Conservation (phyloP, 2,888 invertebrate genomes). For the Lithophane socia region DNA sequence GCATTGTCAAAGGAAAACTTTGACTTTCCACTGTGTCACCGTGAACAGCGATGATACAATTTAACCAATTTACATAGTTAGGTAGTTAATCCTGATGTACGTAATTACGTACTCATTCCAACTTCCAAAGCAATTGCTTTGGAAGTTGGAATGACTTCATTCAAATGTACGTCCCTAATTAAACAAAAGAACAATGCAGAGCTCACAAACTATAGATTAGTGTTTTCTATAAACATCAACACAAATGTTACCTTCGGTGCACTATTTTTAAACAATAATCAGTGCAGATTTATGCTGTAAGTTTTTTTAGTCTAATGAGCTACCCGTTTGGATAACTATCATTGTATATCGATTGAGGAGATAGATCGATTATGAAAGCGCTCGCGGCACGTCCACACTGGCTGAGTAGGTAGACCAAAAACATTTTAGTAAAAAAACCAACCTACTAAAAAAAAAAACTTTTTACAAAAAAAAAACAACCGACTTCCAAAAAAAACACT, state of each 20-base stretch:
- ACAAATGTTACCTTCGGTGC: neutral
- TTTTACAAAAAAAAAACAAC: too few species aligned
- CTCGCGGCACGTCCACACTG: too few species aligned
- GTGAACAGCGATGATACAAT: slow-evolving; percentile 55
- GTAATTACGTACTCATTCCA: too few species aligned
- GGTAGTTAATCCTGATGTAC: slow-evolving; percentile 7
- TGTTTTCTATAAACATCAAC: slow-evolving; percentile 10
- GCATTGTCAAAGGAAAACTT: slow-evolving; percentile 82
- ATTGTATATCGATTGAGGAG: too few species aligned
- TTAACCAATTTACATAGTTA: slow-evolving; percentile 32
- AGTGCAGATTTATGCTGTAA: neutral
- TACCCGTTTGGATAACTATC: neutral
- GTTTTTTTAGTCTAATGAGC: slow-evolving; percentile 7
- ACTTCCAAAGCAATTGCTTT: too few species aligned
- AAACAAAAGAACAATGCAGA: slow-evolving; percentile 27
- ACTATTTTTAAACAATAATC: slow-evolving; percentile 26
- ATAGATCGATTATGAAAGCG: too few species aligned
- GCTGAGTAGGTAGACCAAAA: too few species aligned
- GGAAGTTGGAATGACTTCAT: neutral
- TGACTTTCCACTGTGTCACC: slow-evolving; percentile 83
- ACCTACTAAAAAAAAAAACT: too few species aligned
- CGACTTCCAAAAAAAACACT: too few species aligned
- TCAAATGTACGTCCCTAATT: neutral
- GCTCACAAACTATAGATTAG: neutral
- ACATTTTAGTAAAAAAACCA: too few species aligned